These are phyloP conservation scores for Muntiacus reevesi DNA, from an alignment of 2,113 vertebrate genomes.

Conservation along the genomic window DNA sequence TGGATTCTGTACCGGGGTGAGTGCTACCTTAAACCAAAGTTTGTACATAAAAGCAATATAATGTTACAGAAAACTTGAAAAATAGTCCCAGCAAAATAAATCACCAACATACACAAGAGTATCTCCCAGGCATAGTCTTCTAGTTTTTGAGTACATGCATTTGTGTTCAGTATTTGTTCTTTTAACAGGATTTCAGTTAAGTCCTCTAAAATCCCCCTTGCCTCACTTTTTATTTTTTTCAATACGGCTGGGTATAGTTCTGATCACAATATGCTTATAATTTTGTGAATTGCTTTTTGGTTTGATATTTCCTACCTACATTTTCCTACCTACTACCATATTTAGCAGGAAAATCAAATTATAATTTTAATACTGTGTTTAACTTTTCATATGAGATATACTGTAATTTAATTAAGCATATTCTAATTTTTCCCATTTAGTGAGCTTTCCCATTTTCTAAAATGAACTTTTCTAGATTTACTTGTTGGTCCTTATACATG, in stretches of 20 bases:
- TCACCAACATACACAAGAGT: not conserved
- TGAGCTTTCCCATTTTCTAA: not conserved
- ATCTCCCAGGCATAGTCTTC: not conserved
- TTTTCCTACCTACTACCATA: not conserved
- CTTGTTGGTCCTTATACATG: not conserved
- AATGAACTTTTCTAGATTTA: not conserved
- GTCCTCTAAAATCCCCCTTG: not conserved
- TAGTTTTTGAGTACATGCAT: not conserved
- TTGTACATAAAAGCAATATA: not conserved
- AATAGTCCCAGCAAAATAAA: not conserved
- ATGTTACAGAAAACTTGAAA: not conserved
- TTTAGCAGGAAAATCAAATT: not conserved
- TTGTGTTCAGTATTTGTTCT: not conserved
- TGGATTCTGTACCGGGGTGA: conserved; percentile 32
- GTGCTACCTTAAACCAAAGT: not conserved
- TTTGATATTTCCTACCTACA: not conserved
- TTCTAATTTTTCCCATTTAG: not conserved
- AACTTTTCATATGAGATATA: not conserved
- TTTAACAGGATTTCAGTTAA: not conserved
- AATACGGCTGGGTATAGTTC: not conserved
- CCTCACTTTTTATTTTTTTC: not conserved
- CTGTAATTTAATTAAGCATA: not conserved
- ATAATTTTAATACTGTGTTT: not conserved
- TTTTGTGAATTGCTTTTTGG: not conserved
- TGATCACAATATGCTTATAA: not conserved